These are phyloP conservation scores for Caenorhabditis remanei DNA, from an alignment of 1,140 invertebrate genomes.

Conservation along the genomic window DNA sequence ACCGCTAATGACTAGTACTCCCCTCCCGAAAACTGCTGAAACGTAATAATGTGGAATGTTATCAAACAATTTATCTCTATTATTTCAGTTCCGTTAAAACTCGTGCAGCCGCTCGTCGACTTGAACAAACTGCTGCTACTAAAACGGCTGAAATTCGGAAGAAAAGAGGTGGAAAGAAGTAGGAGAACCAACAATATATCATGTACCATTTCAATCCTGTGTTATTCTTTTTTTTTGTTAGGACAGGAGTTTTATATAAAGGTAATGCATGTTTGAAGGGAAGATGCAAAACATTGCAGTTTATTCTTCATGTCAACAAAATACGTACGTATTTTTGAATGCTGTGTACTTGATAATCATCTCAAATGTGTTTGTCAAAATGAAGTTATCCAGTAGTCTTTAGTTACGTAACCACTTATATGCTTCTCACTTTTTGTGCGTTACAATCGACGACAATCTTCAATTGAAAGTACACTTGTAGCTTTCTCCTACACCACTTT, in stretches of 20 bases:
- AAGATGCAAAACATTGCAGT: too few species aligned
- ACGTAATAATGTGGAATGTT: background rate
- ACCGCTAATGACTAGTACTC: constrained; percentile 18
- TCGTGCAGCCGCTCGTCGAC: constrained; percentile 17
- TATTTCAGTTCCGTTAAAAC: constrained; percentile 1
- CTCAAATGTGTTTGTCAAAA: too few species aligned
- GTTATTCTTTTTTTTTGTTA: background rate
- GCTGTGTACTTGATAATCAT: too few species aligned
- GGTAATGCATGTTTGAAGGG: background rate
- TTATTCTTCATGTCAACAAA: too few species aligned
- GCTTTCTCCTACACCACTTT: background rate
- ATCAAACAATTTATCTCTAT: background rate
- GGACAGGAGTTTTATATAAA: background rate
- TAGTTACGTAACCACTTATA: too few species aligned
- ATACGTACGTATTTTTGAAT: too few species aligned
- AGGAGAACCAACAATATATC: background rate
- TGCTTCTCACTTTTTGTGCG: background rate
- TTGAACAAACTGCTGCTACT: background rate
- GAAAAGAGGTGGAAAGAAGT: constrained; percentile 27
- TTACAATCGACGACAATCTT: too few species aligned
- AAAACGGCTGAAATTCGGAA: constrained; percentile 6
- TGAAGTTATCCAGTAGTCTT: too few species aligned
- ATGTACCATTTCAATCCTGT: constrained; percentile 16
- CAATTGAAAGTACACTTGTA: background rate
- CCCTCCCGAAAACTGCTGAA: background rate